phyloP scores from a whole-genome alignment of 1,140 invertebrate genomes.

The Hesperophylax magnus region DNA sequence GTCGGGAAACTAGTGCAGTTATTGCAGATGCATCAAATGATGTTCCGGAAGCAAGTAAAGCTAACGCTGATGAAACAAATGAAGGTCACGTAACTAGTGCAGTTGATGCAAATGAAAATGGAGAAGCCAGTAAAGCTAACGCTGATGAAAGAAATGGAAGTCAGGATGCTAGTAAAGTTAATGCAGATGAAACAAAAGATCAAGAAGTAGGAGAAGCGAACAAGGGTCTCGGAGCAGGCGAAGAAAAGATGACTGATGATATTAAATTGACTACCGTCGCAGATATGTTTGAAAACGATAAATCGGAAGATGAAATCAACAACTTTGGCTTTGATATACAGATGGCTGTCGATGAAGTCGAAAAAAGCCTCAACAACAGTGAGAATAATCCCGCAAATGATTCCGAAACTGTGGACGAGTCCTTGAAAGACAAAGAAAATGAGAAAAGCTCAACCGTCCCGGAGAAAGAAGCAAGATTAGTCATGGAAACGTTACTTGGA shows the following conservation, averaged over 20 bases:
- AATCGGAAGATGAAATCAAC: neutral
- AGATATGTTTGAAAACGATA: slow-evolving; percentile 16
- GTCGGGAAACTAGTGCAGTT: neutral
- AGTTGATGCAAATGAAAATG: neutral
- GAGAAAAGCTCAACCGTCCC: too few species aligned
- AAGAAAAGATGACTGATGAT: neutral
- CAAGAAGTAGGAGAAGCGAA: neutral
- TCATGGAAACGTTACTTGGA: neutral
- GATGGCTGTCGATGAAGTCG: neutral
- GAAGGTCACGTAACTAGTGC: neutral
- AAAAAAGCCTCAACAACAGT: neutral
- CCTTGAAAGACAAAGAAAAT: neutral
- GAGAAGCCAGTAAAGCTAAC: neutral
- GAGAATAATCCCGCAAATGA: neutral
- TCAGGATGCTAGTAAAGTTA: neutral
- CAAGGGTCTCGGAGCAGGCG: neutral
- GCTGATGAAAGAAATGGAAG: neutral
- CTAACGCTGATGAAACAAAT: slow-evolving; percentile 5
- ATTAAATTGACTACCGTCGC: neutral
- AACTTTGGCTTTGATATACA: slow-evolving; percentile 18
- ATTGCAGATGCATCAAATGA: neutral
- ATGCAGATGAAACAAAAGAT: neutral
- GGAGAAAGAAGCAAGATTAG: neutral
- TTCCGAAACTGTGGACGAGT: neutral
- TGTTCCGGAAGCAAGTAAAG: neutral